These are phyloP conservation scores for Erythrocercus mccallii DNA, from an alignment of 2,113 vertebrate genomes.

Conservation along the genomic window DNA sequence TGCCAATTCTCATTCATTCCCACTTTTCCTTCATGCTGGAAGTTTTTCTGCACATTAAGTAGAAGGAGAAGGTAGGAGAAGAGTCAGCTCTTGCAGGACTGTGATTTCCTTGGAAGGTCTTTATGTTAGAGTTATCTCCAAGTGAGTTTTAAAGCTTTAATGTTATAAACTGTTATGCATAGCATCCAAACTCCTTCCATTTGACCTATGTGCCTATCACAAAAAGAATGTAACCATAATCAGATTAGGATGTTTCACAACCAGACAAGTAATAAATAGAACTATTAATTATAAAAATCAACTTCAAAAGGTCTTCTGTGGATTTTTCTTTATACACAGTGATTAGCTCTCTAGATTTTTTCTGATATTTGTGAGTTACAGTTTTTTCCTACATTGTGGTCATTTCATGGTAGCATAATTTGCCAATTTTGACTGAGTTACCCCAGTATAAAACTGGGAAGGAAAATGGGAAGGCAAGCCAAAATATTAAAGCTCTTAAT, in stretches of 20 bases:
- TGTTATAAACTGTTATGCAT: fast-evolving
- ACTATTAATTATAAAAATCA: neutral
- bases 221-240: neutral
- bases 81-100: neutral
- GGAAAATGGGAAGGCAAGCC: neutral
- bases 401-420: neutral
- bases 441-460: neutral
- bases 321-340: neutral
- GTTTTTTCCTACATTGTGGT: neutral
- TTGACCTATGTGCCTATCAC: neutral
- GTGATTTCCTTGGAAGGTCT: neutral
- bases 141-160: neutral
- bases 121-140: neutral
- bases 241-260: neutral
- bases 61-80: neutral
- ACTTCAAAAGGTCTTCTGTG: neutral
- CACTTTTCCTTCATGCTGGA: neutral
- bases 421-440: neutral
- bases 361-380: neutral
- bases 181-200: neutral
- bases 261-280: neutral
- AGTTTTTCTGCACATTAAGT: neutral
- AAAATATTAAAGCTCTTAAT: neutral
- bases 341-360: neutral
- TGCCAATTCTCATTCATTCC: neutral